Conservation (phyloP, 2,113 vertebrate genomes). For the Polypterus senegalus region DNA sequence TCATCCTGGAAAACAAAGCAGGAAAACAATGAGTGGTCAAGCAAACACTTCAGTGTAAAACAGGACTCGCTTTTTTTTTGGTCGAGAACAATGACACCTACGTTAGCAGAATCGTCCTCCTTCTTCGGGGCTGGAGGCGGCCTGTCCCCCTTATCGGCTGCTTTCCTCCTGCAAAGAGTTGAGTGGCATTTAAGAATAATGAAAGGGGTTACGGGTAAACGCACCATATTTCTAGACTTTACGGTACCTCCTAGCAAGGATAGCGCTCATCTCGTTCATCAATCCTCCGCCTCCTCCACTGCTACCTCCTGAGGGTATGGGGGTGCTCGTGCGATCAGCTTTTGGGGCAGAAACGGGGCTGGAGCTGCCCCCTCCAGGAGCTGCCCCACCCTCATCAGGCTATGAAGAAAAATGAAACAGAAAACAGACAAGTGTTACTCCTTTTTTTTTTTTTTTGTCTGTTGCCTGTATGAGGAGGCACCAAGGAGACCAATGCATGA, state of each 20-base stretch:
- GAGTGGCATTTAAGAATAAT: no score
- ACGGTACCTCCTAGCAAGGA: slow-evolving; percentile 71
- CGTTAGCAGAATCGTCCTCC: slow-evolving; percentile 47
- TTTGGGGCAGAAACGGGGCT: slow-evolving; percentile 28
- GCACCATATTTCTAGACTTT: no score
- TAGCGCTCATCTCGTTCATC: slow-evolving; percentile 87
- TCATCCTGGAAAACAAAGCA: slow-evolving; percentile 49
- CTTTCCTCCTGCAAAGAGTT: slow-evolving; percentile 62
- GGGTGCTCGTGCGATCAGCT: slow-evolving; percentile 50
- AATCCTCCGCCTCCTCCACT: slow-evolving; percentile 40
- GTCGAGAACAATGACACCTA: slow-evolving; percentile 29
- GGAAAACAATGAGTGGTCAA: neutral
- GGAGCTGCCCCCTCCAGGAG: slow-evolving; percentile 48
- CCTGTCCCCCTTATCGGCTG: slow-evolving; percentile 61
- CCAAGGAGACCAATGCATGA: no score
- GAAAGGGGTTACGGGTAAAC: neutral
- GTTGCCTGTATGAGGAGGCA: no score
- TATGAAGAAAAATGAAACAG: neutral
- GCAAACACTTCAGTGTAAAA: no score
- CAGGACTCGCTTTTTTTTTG: neutral
- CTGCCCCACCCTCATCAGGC: neutral
- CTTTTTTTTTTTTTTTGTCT: no score
- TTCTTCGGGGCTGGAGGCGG: slow-evolving; percentile 34
- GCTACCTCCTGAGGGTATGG: slow-evolving; percentile 23
- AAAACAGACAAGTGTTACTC: no score